Evolutionary conservation across 2,797 vertebrate genomes (phyloP).

Genomic region (Micromesistius poutassou): DNA sequence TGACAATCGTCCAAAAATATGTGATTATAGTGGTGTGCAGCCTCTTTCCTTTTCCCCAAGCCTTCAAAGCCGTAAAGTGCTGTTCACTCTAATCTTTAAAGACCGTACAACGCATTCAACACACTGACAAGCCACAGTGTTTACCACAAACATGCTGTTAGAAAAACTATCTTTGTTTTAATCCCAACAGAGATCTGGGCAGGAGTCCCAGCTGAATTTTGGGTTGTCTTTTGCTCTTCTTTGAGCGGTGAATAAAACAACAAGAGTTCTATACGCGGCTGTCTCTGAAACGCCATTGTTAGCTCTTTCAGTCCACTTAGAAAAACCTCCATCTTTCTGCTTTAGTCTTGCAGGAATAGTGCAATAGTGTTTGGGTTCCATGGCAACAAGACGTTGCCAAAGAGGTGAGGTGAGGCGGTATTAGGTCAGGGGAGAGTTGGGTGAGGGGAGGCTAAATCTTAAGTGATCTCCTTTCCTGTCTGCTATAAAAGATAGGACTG

Average conservation of each 20-base stretch:
- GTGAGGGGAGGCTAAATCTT: background rate
- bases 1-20: background rate
- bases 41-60: background rate
- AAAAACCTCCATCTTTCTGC: background rate
- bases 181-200: background rate
- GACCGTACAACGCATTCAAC: background rate
- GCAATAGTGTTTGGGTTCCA: background rate
- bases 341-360: background rate
- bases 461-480: background rate
- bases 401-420: background rate
- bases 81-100: background rate
- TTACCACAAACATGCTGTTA: background rate
- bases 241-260: background rate
- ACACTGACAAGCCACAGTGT: background rate
- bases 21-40: too few relatives aligned
- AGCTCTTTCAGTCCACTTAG: background rate
- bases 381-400: constrained; percentile 1
- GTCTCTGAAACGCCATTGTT: background rate
- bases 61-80: background rate
- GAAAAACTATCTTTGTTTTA: background rate
- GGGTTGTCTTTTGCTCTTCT: background rate
- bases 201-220: background rate
- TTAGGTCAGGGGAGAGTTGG: background rate
- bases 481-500: background rate
- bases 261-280: background rate